Conservation (phyloP, 2,113 vertebrate genomes). For the Solea solea region DNA sequence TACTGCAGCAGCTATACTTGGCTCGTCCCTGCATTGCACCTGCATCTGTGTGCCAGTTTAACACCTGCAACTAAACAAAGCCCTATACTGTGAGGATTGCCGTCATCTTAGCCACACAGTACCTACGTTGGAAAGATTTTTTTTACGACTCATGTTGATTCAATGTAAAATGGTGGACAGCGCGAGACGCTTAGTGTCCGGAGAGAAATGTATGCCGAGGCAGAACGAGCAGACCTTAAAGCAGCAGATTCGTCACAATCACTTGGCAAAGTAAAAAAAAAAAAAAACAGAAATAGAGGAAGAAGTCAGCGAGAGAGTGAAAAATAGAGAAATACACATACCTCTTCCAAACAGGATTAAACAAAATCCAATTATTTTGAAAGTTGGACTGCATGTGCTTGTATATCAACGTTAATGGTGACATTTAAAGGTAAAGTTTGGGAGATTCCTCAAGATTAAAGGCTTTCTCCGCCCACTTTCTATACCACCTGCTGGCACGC, state of each 20-base stretch:
- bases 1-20: background rate
- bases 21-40: background rate
- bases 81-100: background rate
- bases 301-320: background rate
- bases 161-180: constrained; percentile 19
- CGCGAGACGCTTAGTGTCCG: constrained; percentile 19
- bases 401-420: constrained; percentile 44
- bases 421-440: constrained; percentile 46
- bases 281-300: constrained; percentile 4
- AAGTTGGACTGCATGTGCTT: constrained; percentile 26
- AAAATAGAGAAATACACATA: constrained; percentile 3
- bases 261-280: constrained; percentile 68
- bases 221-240: constrained; percentile 56
- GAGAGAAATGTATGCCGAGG: constrained; percentile 69
- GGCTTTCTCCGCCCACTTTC: constrained; percentile 42
- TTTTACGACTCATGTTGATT: background rate
- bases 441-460: constrained; percentile 60
- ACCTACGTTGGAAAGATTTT: constrained; percentile 7
- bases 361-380: constrained; percentile 33
- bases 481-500: constrained; percentile 60
- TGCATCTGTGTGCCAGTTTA: constrained; percentile 4
- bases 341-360: constrained; percentile 11
- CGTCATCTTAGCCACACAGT: background rate
- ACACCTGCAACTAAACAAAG: constrained; percentile 28
- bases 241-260: constrained; percentile 77